Evolutionary conservation across 2,113 vertebrate species (phyloP).

Genomic region (zebrafish (Danio rerio)): GRCz12tu NC_133178.1:39399501-39400000

Average conservation of each 20-base stretch:
- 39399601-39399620: constrained; percentile 83
- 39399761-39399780: constrained; percentile 73
- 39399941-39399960: constrained; percentile 66
- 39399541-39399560: constrained; percentile 73
- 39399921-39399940: constrained; percentile 79
- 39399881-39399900: constrained; percentile 84
- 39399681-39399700: constrained; percentile 50
- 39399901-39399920: constrained; percentile 71
- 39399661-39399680: constrained; percentile 81
- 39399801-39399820: constrained; percentile 71
- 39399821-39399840: constrained; percentile 65
- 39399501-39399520: constrained; percentile 48
- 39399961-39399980: constrained; percentile 70
- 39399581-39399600: constrained; percentile 85
- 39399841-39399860: constrained; percentile 77
- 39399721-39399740: constrained; percentile 67
- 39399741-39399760: constrained; percentile 77
- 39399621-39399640: constrained; percentile 88
- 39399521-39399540: constrained; percentile 62
- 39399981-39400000: constrained; percentile 52
- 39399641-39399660: constrained; percentile 80
- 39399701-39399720: constrained; percentile 55
- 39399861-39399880: constrained; percentile 78
- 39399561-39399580: constrained; percentile 70
- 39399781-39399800: constrained; percentile 74